A percentile compares a stretch with the other conserved stretches of the same genome.
Evolutionary conservation across 2,888 invertebrate species (phyloP).

Genomic region (Stenurella melanura): DNA sequence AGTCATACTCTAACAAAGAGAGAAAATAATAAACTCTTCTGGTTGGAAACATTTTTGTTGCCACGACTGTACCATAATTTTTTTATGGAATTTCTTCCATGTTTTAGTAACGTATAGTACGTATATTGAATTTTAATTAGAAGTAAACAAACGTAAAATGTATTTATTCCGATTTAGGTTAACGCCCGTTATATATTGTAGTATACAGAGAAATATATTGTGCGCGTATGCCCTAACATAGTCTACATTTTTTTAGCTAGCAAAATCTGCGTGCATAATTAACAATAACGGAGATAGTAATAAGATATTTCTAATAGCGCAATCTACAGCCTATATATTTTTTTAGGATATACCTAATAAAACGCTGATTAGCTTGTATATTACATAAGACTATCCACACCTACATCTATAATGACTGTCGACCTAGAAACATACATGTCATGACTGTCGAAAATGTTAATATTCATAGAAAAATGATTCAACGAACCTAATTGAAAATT

Average conservation of each 20-base stretch:
- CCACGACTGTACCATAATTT: too few relatives aligned
- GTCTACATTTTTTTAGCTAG: neutral
- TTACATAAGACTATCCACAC: slow-evolving; percentile 28
- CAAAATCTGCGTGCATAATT: neutral
- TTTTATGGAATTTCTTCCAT: too few relatives aligned
- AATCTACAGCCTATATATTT: neutral
- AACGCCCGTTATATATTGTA: too few relatives aligned
- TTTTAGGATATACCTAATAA: neutral
- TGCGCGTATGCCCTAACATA: neutral
- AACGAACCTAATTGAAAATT: neutral
- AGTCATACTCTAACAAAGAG: too few relatives aligned
- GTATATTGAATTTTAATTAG: too few relatives aligned
- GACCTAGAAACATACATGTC: neutral
- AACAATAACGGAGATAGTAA: slow-evolving; percentile 1
- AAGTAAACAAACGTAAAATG: too few relatives aligned
- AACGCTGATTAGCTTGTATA: slow-evolving; percentile 7
- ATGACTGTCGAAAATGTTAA: neutral
- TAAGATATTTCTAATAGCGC: neutral
- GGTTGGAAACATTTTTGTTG: too few relatives aligned
- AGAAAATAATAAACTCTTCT: too few relatives aligned
- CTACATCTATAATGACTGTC: slow-evolving; percentile 3
- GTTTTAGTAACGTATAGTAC: too few relatives aligned
- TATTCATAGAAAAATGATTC: neutral
- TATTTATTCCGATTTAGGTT: too few relatives aligned
- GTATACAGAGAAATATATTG: too few relatives aligned